phyloP scores from a whole-genome alignment of 1,140 invertebrate species.

The Eufriesea mexicana region DNA sequence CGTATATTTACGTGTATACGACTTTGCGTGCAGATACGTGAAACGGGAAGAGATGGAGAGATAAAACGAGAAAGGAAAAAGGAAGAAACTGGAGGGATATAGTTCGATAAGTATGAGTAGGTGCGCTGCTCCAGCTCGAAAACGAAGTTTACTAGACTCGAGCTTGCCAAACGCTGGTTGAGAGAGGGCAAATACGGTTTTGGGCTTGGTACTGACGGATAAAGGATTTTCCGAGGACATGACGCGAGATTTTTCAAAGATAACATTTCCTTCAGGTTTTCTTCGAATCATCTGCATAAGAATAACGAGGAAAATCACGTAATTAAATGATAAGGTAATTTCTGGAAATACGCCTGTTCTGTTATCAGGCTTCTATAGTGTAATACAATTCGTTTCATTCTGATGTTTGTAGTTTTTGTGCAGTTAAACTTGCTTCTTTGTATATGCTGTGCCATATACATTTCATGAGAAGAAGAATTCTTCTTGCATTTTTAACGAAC shows the following conservation, averaged over 20 bases:
- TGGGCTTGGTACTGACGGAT: constrained; percentile 55
- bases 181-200: constrained; percentile 61
- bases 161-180: constrained; percentile 63
- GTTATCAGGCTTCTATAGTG: not conserved
- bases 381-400: not conserved
- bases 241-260: constrained; percentile 57
- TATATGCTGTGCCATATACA: too few species aligned
- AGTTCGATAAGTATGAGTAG: constrained; percentile 65
- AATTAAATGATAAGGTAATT: constrained; percentile 32
- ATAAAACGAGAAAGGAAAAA: constrained; percentile 3
- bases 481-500: not conserved
- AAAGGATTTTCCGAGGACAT: constrained; percentile 61
- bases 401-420: not conserved
- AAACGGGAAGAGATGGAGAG: constrained; percentile 6
- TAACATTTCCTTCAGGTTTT: constrained; percentile 32
- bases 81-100: constrained; percentile 39
- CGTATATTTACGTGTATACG: not conserved
- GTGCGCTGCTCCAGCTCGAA: constrained; percentile 41
- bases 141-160: constrained; percentile 63
- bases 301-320: constrained; percentile 3
- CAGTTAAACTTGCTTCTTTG: not conserved
- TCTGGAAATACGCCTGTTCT: not conserved
- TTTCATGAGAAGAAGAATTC: too few species aligned
- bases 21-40: not conserved
- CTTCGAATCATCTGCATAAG: not conserved